Evolutionary conservation across 2,797 vertebrate genomes (phyloP).

Genomic region (Channallabes apus): DNA sequence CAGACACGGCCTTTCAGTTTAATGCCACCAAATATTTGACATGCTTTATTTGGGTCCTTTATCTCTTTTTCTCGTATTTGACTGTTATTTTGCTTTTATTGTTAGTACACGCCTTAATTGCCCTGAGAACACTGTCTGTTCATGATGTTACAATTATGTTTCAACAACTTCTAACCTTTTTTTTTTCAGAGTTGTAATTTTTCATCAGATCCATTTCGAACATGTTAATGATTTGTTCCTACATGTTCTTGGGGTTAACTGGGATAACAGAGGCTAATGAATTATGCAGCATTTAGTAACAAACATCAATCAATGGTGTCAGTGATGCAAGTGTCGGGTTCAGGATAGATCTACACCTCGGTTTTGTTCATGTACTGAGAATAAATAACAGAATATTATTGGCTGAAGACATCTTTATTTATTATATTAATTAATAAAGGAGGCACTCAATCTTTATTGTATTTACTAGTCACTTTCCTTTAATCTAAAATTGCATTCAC

Average conservation of each 20-base stretch:
- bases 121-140: slow-evolving; percentile 33
- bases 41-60: slow-evolving; percentile 37
- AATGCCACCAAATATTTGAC: slow-evolving; percentile 63
- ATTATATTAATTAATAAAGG: background rate
- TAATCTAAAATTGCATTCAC: background rate
- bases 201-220: slow-evolving; percentile 10
- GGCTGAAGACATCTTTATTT: background rate
- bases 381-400: background rate
- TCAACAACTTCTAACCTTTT: slow-evolving; percentile 28
- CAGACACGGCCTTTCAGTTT: slow-evolving; percentile 65
- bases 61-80: slow-evolving; percentile 16
- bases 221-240: slow-evolving; percentile 46
- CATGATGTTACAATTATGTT: slow-evolving; percentile 26
- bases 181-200: slow-evolving; percentile 15
- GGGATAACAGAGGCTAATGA: slow-evolving; percentile 39
- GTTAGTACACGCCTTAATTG: slow-evolving; percentile 32
- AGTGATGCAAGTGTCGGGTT: background rate
- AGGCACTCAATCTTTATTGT: background rate
- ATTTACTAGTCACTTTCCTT: background rate
- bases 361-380: background rate
- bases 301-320: slow-evolving; percentile 34
- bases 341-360: background rate
- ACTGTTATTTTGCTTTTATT: slow-evolving; percentile 45
- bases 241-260: slow-evolving; percentile 32
- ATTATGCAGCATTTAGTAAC: slow-evolving; percentile 37